Evolutionary conservation across 2,113 vertebrate genomes (phyloP).

Genomic region (Tetrao urogallus): DNA sequence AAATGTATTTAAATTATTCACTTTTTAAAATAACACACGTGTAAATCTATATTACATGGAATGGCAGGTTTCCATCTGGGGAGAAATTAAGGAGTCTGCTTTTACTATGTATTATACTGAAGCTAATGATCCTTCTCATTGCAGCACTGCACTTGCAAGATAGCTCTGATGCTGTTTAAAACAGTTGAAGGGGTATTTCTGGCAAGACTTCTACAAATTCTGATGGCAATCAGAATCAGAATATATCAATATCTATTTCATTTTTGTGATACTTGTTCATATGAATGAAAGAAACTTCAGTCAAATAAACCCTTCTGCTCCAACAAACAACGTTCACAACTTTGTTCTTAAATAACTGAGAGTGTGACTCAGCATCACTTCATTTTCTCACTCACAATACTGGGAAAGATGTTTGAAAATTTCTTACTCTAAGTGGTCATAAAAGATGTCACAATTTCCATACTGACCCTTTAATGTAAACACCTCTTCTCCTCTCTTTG

Average conservation of each 20-base stretch:
- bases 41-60: not conserved
- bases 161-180: not conserved
- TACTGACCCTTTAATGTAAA: not conserved
- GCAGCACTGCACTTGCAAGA: not conserved
- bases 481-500: not conserved
- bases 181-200: not conserved
- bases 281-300: not conserved
- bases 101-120: not conserved
- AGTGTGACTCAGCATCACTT: not conserved
- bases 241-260: not conserved
- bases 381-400: not conserved
- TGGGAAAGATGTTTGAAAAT: not conserved
- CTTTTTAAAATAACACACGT: not conserved
- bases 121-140: not conserved
- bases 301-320: not conserved
- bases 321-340: not conserved
- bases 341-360: not conserved
- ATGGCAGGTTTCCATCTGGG: not conserved
- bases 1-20: not conserved
- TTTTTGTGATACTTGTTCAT: not conserved
- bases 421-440: not conserved
- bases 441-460: not conserved
- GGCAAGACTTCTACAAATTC: not conserved
- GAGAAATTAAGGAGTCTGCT: not conserved
- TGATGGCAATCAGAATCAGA: too few species aligned